A percentile compares a stretch with the other conserved stretches of the same genome.
Conservation (phyloP, 2,113 vertebrate species). For the Sporophila hypoxantha region DNA sequence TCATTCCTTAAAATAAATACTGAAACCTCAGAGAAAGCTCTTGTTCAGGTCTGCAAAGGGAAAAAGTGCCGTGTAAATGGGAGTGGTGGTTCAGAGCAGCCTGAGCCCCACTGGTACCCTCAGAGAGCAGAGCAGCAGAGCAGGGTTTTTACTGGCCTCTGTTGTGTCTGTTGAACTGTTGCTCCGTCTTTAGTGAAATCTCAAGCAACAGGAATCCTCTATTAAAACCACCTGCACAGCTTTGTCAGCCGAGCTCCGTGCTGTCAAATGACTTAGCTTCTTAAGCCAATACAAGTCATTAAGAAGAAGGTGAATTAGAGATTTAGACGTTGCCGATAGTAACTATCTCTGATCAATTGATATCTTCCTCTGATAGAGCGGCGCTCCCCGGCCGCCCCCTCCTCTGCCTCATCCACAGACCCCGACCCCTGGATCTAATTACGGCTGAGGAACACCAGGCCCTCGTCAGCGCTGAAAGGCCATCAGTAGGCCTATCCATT, state of each 20-base stretch:
- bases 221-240: conserved; percentile 80
- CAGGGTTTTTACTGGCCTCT: conserved; percentile 67
- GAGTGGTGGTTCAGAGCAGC: conserved; percentile 33
- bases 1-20: conserved; percentile 69
- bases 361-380: conserved; percentile 75
- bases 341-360: conserved; percentile 79
- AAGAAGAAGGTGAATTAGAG: conserved; percentile 71
- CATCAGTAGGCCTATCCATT: conserved; percentile 83
- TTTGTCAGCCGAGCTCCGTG: conserved; percentile 70
- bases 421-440: conserved; percentile 85
- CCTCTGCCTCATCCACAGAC: conserved; percentile 40
- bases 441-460: conserved; percentile 79
- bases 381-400: conserved; percentile 34
- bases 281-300: conserved; percentile 83
- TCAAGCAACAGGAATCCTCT: conserved; percentile 66
- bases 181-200: conserved; percentile 72
- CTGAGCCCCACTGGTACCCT: conserved; percentile 39
- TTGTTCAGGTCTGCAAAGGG: conserved; percentile 34
- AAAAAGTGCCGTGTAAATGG: conserved; percentile 18
- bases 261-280: conserved; percentile 70
- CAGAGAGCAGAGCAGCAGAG: conserved; percentile 38
- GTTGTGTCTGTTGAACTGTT: conserved; percentile 77
- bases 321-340: conserved; percentile 69
- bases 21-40: conserved; percentile 59
- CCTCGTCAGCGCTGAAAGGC: conserved; percentile 77